Conservation (phyloP, 2,888 invertebrate species). For the Andrena chrysosceles region DNA sequence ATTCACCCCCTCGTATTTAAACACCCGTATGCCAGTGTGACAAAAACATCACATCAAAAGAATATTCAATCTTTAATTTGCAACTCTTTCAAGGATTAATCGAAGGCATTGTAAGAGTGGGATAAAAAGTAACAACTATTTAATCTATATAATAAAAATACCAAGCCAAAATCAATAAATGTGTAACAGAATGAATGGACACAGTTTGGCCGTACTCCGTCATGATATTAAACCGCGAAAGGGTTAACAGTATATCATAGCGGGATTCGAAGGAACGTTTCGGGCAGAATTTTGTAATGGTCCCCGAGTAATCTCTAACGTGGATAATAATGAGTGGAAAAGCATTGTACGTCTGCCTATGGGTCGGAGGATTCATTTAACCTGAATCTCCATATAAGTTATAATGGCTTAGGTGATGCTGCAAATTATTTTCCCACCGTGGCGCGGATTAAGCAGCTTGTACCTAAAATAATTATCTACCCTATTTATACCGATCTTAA, state of each 20-base stretch:
- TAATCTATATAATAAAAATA: too few relatives aligned
- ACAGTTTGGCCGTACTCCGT: background rate
- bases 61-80: too few relatives aligned
- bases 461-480: constrained; percentile 73
- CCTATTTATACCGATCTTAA: constrained; percentile 65
- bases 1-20: too few relatives aligned
- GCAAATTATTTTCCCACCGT: constrained; percentile 78
- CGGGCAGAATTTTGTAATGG: constrained; percentile 68
- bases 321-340: constrained; percentile 75
- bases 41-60: too few relatives aligned
- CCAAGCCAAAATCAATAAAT: too few relatives aligned
- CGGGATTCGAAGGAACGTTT: constrained; percentile 64
- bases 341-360: constrained; percentile 66
- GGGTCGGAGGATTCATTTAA: constrained; percentile 71
- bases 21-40: too few relatives aligned
- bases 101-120: too few relatives aligned
- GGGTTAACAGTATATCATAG: constrained; percentile 61
- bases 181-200: background rate
- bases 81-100: too few relatives aligned
- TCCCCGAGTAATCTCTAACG: constrained; percentile 69
- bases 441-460: constrained; percentile 68
- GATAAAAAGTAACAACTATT: too few relatives aligned
- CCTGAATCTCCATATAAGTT: constrained; percentile 75
- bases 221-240: constrained; percentile 11
- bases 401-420: constrained; percentile 76